Evolutionary conservation across 2,797 vertebrate species (phyloP), one percentile per base, ranked within the genome.

Genomic region (Dendrocincla tyrannina): DNA sequence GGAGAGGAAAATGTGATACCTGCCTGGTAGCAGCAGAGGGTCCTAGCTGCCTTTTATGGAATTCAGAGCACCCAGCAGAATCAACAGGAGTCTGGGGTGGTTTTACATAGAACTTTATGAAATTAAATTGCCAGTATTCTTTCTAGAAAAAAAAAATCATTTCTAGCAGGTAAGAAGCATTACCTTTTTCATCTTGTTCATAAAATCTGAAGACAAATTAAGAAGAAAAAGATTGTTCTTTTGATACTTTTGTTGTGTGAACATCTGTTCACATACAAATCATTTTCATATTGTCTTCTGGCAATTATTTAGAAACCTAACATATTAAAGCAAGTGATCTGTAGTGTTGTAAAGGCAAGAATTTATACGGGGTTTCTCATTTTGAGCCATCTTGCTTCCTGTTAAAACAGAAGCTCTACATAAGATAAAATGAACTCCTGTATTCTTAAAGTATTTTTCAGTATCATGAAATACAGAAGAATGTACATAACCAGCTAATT

Each of bases 1-100:
- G 92, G 66, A 96, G 90, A 97, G 62, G 46, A 97, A 97, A 97
- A 97, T 86, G 95, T 96, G 95, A 95, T 97, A 93, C 96, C 95
- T 97, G 95, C 93, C 92, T 92, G 94, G 92, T 92, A 93, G 97
- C 97, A 97, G 88, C 96, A 97, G 96, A 97, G 93, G 94, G 93
- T 97, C 97, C 91, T 84, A 75, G 69, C 76, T 5, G 50, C 93
- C 93, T 96, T 97, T 94, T 94, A 72, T 74, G 84, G 93, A 76
- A 80, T 95, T 97, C 85, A 89, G 44, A 80, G 80, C 42, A 91
- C 72, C 69, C 9, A 16, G 49, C 41, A 59, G 41, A 88, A 75
- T 68, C 75, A 86, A 37, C 60, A 44, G 58, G 44, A 83, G 11
- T 73, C 81, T 84, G 58, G 77, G 75, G 72, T 22, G 49, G 18